These are phyloP conservation scores for Chrosomus eos DNA, from an alignment of 2,797 vertebrate genomes.

Conservation along the genomic window DNA sequence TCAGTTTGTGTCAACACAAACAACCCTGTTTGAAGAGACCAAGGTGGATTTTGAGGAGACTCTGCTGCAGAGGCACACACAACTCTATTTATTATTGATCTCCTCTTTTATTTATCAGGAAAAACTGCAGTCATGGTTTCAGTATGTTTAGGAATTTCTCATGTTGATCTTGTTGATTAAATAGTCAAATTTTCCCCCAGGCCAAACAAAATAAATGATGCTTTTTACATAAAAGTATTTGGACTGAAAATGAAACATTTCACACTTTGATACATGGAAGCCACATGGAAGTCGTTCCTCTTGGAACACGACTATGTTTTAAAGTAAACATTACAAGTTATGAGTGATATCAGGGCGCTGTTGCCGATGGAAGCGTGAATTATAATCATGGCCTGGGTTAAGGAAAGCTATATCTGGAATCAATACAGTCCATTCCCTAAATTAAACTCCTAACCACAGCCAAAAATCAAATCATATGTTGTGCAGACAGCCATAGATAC, in stretches of 20 bases:
- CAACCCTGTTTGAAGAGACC: conserved; percentile 24
- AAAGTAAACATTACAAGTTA: conserved; percentile 29
- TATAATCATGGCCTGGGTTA: conserved; percentile 49
- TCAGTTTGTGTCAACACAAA: conserved; percentile 40
- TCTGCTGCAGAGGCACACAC: conserved; percentile 6
- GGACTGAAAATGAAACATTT: conserved; percentile 7
- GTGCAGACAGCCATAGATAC: conserved; percentile 51
- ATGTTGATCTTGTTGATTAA: conserved; percentile 27
- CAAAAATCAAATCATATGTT: conserved; percentile 69
- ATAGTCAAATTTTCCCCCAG: not conserved
- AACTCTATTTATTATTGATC: conserved; percentile 42
- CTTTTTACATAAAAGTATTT: not conserved
- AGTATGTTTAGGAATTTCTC: not conserved
- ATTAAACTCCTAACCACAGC: conserved; percentile 60
- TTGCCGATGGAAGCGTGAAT: not conserved
- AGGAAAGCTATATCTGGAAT: conserved; percentile 70
- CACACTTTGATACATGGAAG: conserved; percentile 16
- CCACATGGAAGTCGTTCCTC: not conserved
- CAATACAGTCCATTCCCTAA: conserved; percentile 65
- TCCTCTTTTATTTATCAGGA: conserved; percentile 42
- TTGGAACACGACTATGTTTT: conserved; percentile 26
- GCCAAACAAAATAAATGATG: not conserved
- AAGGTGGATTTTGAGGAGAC: conserved; percentile 25
- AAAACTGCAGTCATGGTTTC: conserved; percentile 29
- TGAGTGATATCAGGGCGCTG: conserved; percentile 10